These are phyloP conservation scores for Argyra leucocephala DNA, from an alignment of 2,888 invertebrate species.

Conservation along the genomic window DNA sequence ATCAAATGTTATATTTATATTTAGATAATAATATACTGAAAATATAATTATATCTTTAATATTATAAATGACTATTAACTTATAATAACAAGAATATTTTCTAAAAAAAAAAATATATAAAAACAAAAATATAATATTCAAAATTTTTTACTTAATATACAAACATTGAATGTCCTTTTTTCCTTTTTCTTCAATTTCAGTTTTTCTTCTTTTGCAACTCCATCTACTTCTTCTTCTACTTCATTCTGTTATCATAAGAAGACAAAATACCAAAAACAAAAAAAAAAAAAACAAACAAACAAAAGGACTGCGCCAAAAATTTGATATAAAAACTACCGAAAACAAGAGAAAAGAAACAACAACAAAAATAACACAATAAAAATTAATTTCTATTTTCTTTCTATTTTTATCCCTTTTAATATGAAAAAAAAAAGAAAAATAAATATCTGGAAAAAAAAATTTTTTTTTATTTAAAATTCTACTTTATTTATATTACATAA, in stretches of 20 bases:
- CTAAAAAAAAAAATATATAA: background rate
- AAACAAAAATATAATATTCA: no score
- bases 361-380: background rate
- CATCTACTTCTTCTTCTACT: no score
- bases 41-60: background rate
- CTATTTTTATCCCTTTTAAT: no score
- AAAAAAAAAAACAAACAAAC: background rate
- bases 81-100: background rate
- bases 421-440: no score
- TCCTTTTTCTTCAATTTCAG: background rate
- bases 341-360: background rate
- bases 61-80: background rate
- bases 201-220: background rate
- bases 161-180: constrained; percentile 5
- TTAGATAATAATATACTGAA: no score
- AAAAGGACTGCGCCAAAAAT: constrained; percentile 5
- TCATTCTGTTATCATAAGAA: background rate
- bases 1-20: no score
- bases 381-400: background rate
- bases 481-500: no score
- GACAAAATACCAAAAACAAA: background rate
- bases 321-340: no score
- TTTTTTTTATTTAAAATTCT: no score
- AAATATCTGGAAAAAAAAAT: no score
- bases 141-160: background rate